Evolutionary conservation across 2,888 invertebrate genomes (phyloP), one percentile per base, ranked within the genome.

Genomic region (Agonopterix subpropinquella): DNA sequence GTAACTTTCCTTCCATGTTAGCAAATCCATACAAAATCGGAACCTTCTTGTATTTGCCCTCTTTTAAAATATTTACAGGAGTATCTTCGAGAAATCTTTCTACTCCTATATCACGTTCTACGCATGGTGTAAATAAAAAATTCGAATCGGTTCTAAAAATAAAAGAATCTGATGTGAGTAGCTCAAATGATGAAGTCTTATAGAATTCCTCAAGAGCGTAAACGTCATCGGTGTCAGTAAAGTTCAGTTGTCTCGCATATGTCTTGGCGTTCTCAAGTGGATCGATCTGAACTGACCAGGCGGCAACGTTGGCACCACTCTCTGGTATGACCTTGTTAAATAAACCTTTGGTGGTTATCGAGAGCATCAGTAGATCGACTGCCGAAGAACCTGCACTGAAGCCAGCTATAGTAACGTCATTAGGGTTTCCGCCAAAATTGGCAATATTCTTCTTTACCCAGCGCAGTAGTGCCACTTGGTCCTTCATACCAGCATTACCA

Each of bases 391-490:
- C 78, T 7, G 74, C 71, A 44, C 75, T 76, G 10, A 48, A 64
- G 0, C 78, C 78, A 8, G 49, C 55, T 8, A 79, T 47, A 0
- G 79, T 75, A 0, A 79, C 66, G 42, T 79, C 75, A 43, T 69
- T 47, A 35, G 78, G 73, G 47, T 78, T 72, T 4, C 77, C 79
- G 0, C 79, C 73, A 28, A 71, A 79, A 8, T 48, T 64, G 0
- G 62, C 70, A 2, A 79, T 78, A 44, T 79, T 75, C 10, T 62
- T 60, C 11, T 71, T 56, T 2, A 79, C 73, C 79, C 79, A 79
- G 0, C 65, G 66, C 10, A 79, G 51, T 1, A 70, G 49, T 0
- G 68, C 70, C 1, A 79, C 62, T 51, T 73, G 73, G 44, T 77
- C 74, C 47, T 73, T 75, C 64, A 74, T 61, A 0, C 73, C 73